These are phyloP conservation scores for Pseudorhombus dupliciocellatus DNA, from an alignment of 2,113 vertebrate species.

Conservation along the genomic window DNA sequence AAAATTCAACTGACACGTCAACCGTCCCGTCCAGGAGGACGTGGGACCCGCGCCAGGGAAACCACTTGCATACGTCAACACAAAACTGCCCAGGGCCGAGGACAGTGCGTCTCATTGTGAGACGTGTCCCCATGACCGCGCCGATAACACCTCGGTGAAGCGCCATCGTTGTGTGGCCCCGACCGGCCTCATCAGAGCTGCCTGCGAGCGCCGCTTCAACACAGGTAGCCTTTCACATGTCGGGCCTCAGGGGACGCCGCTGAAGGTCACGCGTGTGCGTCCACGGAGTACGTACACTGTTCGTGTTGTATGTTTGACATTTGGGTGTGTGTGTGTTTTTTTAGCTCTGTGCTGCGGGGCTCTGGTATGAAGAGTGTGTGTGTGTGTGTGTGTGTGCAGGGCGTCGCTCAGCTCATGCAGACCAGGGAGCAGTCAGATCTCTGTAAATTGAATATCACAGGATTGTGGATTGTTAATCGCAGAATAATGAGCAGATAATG, in stretches of 20 bases:
- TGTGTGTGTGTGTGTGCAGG: conserved; percentile 10
- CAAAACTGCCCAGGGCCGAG: background rate
- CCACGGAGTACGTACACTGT: conserved; percentile 8
- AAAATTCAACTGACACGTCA: too few relatives aligned
- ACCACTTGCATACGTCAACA: background rate
- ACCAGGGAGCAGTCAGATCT: too few relatives aligned
- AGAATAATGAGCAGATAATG: background rate
- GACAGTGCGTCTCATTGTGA: background rate
- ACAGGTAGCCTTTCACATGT: conserved; percentile 48
- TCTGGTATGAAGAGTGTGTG: conserved; percentile 11
- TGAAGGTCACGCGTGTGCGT: conserved; percentile 56
- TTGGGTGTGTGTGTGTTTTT: background rate
- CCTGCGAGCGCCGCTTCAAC: conserved; percentile 2
- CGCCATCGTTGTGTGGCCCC: background rate
- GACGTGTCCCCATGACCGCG: conserved; percentile 14
- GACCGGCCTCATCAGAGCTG: conserved; percentile 26
- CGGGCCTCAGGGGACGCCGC: conserved; percentile 33
- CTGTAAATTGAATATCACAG: too few relatives aligned
- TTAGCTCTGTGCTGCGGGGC: conserved; percentile 7
- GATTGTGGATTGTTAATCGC: too few relatives aligned
- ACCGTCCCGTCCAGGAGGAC: too few relatives aligned
- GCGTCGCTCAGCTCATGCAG: too few relatives aligned
- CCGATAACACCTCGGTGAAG: background rate
- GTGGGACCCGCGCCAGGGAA: too few relatives aligned
- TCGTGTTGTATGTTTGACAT: conserved; percentile 51